Evolutionary conservation across 2,797 vertebrate genomes (phyloP).

Genomic region (Cottoperca gobio): DNA sequence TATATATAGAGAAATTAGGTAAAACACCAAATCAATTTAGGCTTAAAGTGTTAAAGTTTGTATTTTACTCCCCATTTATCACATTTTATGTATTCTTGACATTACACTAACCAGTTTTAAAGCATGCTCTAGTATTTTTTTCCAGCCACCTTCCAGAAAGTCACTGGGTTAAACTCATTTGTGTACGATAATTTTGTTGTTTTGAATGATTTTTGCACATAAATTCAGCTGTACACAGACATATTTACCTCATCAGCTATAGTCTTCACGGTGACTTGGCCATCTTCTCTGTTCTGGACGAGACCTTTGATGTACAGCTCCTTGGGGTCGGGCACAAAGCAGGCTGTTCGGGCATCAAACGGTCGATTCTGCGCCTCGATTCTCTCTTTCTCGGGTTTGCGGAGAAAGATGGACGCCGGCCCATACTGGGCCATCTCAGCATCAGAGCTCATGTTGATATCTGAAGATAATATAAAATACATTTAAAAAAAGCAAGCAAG

Average conservation of each 20-base stretch:
- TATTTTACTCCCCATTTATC: not conserved
- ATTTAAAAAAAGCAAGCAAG: not conserved
- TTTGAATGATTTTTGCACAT: not conserved
- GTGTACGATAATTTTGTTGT: not conserved
- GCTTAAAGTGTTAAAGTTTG: not conserved
- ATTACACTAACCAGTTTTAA: not conserved
- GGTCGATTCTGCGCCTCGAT: slow-evolving; percentile 88
- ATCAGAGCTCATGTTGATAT: slow-evolving; percentile 69
- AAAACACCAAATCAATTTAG: slow-evolving; percentile 2
- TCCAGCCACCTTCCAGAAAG: not conserved
- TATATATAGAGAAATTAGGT: not conserved
- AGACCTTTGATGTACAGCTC: slow-evolving; percentile 86
- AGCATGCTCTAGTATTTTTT: not conserved
- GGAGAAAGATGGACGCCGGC: slow-evolving; percentile 84
- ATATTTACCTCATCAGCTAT: slow-evolving; percentile 81
- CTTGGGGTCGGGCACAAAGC: slow-evolving; percentile 87
- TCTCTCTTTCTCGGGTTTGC: slow-evolving; percentile 88
- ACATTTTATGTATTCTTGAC: not conserved
- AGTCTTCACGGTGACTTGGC: slow-evolving; percentile 86
- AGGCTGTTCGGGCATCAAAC: slow-evolving; percentile 90
- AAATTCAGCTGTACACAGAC: not conserved
- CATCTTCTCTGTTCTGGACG: slow-evolving; percentile 84
- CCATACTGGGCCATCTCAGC: slow-evolving; percentile 86
- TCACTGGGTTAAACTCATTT: not conserved
- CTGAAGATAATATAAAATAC: slow-evolving; percentile 8